Evolutionary conservation across 1,140 invertebrate species (phyloP), one percentile per base, ranked within the genome.

Genomic region (Ectropis grisescens): DNA sequence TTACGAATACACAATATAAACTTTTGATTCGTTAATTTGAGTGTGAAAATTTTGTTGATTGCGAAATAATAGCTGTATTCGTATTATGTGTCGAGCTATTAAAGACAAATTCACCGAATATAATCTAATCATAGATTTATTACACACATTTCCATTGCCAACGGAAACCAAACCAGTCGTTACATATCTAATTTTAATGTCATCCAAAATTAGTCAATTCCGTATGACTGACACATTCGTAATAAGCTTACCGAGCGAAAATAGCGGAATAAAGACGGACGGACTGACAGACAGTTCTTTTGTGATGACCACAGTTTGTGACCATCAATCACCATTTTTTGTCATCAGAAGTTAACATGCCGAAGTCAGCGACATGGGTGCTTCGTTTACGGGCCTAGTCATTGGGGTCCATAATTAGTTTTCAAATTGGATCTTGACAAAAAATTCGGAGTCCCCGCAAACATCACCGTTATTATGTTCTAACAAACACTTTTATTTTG

Each of bases 301-400:
- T 58, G 54, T 67, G 62, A 47, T 45, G 49, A 42, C 45, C 43
- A 47, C 31, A 36, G 33, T 14, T 25, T 36, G 28, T 38, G 42
- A 54, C 41, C 71, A 76, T 76, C 69, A 76, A 76, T 76, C 71
- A 76, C 55, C 4, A 35, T 72, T 76, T 69, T 76, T 76, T 76
- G 69, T 76, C 71, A 75, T 55, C 58, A 30, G 33, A 45, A 52
- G 59, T 49, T 71, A 76, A 76, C 67, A 71, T 66, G 71, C 69
- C 54, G 58, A 74, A 71, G 69, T 74, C 65, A 71, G 39, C 37
- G 37, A 37, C 42, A 49, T 62, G 65, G 65, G 58, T 59, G 58
- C 54, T 58, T 62, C 51, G 58, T 47, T 51, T 54, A 61, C 60
- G 55, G 44, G 47, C 48, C 68, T 62, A 68, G 69, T 69, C 65